A percentile compares a stretch with the other conserved stretches of the same genome.
These are phyloP conservation scores for Eumeta japonica DNA, from an alignment of 1,140 invertebrate species.

Conservation along the genomic window DNA sequence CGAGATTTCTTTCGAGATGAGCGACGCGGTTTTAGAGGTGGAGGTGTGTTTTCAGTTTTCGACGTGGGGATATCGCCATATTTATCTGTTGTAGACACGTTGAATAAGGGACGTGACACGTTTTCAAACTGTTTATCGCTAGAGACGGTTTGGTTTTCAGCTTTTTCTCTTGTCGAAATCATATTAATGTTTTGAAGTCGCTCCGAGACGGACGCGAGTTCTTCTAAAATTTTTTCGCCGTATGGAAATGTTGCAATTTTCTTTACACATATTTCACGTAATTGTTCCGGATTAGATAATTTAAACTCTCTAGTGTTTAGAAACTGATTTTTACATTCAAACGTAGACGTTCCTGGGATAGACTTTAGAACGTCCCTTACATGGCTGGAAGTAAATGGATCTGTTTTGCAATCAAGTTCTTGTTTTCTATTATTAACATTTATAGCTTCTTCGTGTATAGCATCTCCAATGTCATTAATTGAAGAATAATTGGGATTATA, in stretches of 20 bases:
- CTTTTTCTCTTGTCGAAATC: constrained; percentile 5
- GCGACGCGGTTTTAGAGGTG: constrained; percentile 38
- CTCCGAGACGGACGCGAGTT: constrained; percentile 65
- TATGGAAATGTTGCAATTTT: constrained; percentile 65
- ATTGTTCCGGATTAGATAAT: constrained; percentile 18
- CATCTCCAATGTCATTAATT: constrained; percentile 48
- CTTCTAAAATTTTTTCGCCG: constrained; percentile 64
- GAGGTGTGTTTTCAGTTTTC: constrained; percentile 26
- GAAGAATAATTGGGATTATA: constrained; percentile 52
- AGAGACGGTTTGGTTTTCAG: constrained; percentile 6
- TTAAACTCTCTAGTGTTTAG: constrained; percentile 5
- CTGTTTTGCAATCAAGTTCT: not conserved
- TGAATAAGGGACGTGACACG: constrained; percentile 20
- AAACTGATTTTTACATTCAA: too few relatives aligned
- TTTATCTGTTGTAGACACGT: constrained; percentile 23
- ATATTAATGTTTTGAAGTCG: constrained; percentile 54
- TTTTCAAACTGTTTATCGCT: constrained; percentile 7
- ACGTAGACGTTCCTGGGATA: constrained; percentile 19
- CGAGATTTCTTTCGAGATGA: constrained; percentile 42
- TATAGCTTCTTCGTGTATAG: constrained; percentile 35
- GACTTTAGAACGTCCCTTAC: constrained; percentile 43
- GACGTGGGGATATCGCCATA: constrained; percentile 9
- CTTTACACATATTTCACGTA: constrained; percentile 61
- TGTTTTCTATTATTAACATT: constrained; percentile 11
- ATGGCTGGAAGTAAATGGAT: constrained; percentile 21